Evolutionary conservation across 1,140 invertebrate genomes (phyloP), one percentile per base, ranked within the genome.

Genomic region (Drosophila nigrodunni): DNA sequence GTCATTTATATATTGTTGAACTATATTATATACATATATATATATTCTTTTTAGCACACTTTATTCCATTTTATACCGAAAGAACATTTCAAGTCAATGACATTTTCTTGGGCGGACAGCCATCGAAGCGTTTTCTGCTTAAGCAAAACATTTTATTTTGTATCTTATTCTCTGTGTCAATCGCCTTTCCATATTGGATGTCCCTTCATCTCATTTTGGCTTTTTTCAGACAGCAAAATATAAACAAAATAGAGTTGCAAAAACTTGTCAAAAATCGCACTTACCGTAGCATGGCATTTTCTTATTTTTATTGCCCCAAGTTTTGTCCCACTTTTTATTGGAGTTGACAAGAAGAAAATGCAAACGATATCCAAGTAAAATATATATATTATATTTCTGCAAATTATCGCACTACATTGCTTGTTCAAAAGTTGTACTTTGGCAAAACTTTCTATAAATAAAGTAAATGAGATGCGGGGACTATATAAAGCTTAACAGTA

Each of bases 331-430:
- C 13, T 55, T 74, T 85, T 78, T 86, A 81, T 78, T 86, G 70
- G 66, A 74, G 66, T 68, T 68, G 66, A 65, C 54, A 54, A 18
- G 2, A 35, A 57, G 47, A 37, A 70, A 61, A 64, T 70, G 44
- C 39, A 65, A 78, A 65, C 77, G 74, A 81, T 85, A 82, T 81
- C 49, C 66, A 71, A 64, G 60, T 70, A 72, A 87, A 86, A 30
- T 21, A 30, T 30, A 30, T 30, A 30, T 72, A 86, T 76, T 78
- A 76, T 85, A 73, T 37, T 76, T 79, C 62, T 73, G 72, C 76
- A 88, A 88, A 86, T 88, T 86, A 74, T 87, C 65, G 73, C 75
- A 77, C 68, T 74, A 77, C 77, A 82, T 77, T 71, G 81, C 81
- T 85, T 81, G 74, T 67, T 68, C 55, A 77, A 80, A 85, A 80